A percentile compares a stretch with the other conserved stretches of the same genome.
phyloP scores from a whole-genome alignment of 2,888 invertebrate species.

The Graphium colonna region DNA sequence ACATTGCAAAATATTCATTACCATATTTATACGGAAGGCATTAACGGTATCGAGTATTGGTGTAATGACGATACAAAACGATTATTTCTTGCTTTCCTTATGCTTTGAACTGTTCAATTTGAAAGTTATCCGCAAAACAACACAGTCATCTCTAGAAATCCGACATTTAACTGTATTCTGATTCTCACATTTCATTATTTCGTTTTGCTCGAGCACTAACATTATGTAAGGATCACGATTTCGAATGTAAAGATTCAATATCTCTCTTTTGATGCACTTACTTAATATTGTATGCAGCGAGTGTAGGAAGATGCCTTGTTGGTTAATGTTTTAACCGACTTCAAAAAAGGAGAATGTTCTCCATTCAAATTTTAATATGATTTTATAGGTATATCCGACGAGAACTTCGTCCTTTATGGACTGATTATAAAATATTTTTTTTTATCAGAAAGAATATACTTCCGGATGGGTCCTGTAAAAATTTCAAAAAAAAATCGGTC shows the following conservation, averaged over 20 bases:
- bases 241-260: neutral
- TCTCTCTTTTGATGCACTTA: neutral
- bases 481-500: no score
- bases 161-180: neutral
- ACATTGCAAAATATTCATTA: neutral
- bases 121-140: slow-evolving; percentile 15
- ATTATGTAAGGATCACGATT: neutral
- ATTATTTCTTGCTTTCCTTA: slow-evolving; percentile 3
- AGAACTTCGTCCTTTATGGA: no score
- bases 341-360: no score
- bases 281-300: no score
- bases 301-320: no score
- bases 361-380: no score
- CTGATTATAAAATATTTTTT: no score
- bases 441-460: no score
- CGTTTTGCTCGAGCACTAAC: neutral
- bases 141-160: slow-evolving; percentile 16
- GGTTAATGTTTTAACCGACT: no score
- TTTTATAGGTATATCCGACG: no score
- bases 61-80: neutral
- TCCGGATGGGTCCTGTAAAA: no score
- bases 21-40: neutral
- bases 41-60: neutral
- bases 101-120: neutral
- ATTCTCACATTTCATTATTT: neutral